phyloP scores from a whole-genome alignment of 2,888 invertebrate genomes.

The Eupithecia abbreviata region DNA sequence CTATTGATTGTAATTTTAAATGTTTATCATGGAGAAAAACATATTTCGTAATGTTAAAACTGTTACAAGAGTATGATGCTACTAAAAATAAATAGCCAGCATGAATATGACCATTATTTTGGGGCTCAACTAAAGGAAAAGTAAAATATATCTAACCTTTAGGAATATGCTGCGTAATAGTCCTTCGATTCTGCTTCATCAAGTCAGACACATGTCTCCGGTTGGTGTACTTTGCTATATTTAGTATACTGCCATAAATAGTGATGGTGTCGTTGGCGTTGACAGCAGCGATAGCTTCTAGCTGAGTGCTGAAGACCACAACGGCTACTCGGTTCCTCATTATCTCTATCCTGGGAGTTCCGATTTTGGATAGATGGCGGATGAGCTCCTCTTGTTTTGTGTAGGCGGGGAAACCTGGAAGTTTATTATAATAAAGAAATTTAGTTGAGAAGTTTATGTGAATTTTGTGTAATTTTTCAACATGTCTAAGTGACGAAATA shows the following conservation, averaged over 20 bases:
- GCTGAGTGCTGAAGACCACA: conserved; percentile 48
- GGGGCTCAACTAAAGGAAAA: neutral
- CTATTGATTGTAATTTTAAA: too few relatives aligned
- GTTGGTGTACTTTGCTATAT: conserved; percentile 49
- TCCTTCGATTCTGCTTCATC: conserved; percentile 26
- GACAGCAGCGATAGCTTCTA: conserved; percentile 53
- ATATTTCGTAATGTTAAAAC: too few relatives aligned
- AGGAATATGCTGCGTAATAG: conserved; percentile 11
- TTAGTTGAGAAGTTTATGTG: neutral
- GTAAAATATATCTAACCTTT: neutral
- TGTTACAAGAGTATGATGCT: too few relatives aligned
- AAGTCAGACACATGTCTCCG: conserved; percentile 29
- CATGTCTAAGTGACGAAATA: too few relatives aligned
- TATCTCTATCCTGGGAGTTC: conserved; percentile 54
- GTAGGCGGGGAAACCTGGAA: conserved; percentile 66
- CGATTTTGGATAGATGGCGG: conserved; percentile 58
- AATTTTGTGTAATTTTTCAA: neutral
- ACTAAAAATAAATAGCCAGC: neutral
- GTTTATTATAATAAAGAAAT: neutral
- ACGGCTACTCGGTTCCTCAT: conserved; percentile 51
- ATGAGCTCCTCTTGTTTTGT: conserved; percentile 61
- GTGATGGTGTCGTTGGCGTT: conserved; percentile 49
- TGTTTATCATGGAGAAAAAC: too few relatives aligned
- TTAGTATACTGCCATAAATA: conserved; percentile 65
- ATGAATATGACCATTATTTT: neutral